These are phyloP conservation scores for Drosophila rhopaloa DNA, from an alignment of 1,140 invertebrate genomes.

Conservation along the genomic window DNA sequence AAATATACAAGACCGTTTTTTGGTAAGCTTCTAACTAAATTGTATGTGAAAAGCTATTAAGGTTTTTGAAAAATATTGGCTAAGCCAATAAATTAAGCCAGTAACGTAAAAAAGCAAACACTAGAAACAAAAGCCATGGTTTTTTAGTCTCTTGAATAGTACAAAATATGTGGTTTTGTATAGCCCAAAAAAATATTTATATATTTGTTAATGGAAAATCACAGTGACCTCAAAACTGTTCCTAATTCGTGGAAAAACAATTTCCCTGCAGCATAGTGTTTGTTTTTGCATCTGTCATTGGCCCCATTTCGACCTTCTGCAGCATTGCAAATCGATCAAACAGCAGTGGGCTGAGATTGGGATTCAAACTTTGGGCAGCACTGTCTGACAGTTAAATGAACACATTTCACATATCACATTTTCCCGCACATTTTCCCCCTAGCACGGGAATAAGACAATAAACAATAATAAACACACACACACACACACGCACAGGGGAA, in stretches of 20 bases:
- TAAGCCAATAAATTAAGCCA: no score
- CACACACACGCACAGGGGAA: constrained; percentile 1
- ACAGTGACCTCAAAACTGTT: not conserved
- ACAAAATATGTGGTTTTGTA: not conserved
- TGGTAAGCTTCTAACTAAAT: no score
- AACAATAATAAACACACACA: constrained; percentile 48
- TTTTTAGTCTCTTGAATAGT: not conserved
- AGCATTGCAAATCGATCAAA: constrained; percentile 35
- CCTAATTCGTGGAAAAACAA: not conserved
- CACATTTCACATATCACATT: constrained; percentile 31
- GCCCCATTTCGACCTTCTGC: constrained; percentile 7
- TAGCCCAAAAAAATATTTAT: not conserved
- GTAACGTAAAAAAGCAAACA: no score
- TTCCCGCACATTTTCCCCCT: not conserved
- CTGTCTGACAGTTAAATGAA: constrained; percentile 38
- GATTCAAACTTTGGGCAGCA: constrained; percentile 9
- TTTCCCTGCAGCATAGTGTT: constrained; percentile 5
- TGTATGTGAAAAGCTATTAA: no score
- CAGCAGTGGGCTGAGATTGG: constrained; percentile 35
- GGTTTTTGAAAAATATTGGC: no score
- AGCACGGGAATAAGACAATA: constrained; percentile 22
- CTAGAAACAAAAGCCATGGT: no score
- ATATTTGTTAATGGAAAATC: not conserved
- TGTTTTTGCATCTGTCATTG: constrained; percentile 31
- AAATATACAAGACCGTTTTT: not conserved